phyloP scores from a whole-genome alignment of 2,113 vertebrate genomes.

The Phycodurus eques region DNA sequence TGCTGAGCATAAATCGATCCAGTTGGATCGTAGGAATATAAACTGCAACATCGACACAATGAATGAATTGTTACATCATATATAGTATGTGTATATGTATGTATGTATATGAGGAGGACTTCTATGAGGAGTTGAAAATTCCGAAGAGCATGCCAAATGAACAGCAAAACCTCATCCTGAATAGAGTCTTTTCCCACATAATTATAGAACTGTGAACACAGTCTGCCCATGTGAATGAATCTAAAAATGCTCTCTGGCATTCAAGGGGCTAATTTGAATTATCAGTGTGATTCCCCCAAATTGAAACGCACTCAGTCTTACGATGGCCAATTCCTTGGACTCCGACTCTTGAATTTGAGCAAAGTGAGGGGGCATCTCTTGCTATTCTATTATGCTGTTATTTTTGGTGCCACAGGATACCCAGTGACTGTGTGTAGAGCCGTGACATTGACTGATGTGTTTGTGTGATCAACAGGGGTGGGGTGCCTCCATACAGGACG shows the following conservation, averaged over 20 bases:
- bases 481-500: slow-evolving; percentile 59
- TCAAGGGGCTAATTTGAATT: slow-evolving; percentile 39
- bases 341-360: slow-evolving; percentile 37
- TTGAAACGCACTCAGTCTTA: slow-evolving; percentile 40
- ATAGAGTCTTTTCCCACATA: not conserved
- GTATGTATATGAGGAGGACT: no score
- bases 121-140: no score
- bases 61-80: no score
- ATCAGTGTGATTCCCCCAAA: slow-evolving; percentile 53
- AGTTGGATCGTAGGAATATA: no score
- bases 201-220: not conserved
- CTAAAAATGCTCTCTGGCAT: slow-evolving; percentile 16
- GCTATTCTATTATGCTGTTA: slow-evolving; percentile 56
- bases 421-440: slow-evolving; percentile 58
- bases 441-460: slow-evolving; percentile 69
- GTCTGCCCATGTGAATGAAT: not conserved
- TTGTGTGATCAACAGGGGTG: slow-evolving; percentile 63
- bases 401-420: slow-evolving; percentile 66
- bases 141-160: not conserved
- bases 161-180: not conserved
- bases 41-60: no score
- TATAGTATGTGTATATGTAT: no score
- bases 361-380: slow-evolving; percentile 35
- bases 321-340: slow-evolving; percentile 41
- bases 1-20: no score